Base-by-base conservation (phyloP, 2,888 invertebrate genomes). In the Pseudolycoriella hygida region DNA sequence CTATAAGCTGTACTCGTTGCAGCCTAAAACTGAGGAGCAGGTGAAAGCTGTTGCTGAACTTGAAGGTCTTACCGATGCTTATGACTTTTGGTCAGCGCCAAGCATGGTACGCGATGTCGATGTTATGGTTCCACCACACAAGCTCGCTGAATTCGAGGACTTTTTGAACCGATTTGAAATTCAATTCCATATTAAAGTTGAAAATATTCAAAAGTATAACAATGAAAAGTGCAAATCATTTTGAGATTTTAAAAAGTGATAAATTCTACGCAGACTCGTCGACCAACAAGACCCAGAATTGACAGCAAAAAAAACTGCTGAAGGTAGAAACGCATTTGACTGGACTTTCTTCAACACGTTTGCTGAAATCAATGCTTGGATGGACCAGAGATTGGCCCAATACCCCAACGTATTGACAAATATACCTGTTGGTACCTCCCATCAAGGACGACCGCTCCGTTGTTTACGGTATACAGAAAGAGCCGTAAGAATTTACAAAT, bases 21-120 rank as follows among this genome's bases (percentile, higher is more conserved):
- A 57, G 57, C 2, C 73, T 76, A 1, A 51, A 56, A 32, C 64
- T 65, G 61, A 68, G 17, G 56, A 64, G 19, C 71, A 76, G 49
- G 59, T 77, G 2, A 53, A 67, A 15, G 54, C 42, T 48, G 73
- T 50, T 53, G 61, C 53, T 59, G 62, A 47, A 55, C n/a, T 40
- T 17, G 34, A 39, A 43, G n/a, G 15, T 11, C 61, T 15, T 19
- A 44, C 14, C 18, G 40, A 25, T 15, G n/a, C 17, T 49, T 53
- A 42, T 48, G 55, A 40, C 46, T 55, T 46, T 45, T 49, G 46
- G 49, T 47, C 17, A 43, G 50, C 19, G 19, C 50, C 47, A 46
- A 50, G 20, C 43, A 45, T 25, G 17, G 52, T 53, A 45, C 45
- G 37, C 40, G 46, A 41, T 56, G 58, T 70, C 6, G 68, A 74